Base-by-base conservation (phyloP, 2,113 vertebrate species). In the Pelusios castaneus region DNA sequence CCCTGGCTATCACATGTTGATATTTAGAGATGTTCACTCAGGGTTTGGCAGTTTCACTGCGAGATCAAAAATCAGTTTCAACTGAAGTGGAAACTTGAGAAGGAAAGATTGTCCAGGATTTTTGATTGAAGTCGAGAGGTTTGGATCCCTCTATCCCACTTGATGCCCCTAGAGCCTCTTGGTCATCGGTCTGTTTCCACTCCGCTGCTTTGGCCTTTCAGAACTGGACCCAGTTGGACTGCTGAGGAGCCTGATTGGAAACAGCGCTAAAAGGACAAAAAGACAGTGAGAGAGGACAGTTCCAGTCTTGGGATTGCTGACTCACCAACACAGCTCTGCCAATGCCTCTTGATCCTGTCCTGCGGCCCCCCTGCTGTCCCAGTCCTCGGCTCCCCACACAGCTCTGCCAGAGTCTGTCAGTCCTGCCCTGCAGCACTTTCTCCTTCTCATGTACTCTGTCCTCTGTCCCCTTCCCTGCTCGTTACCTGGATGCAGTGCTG, bases 201-300 rank as follows among this genome's bases (percentile, higher is more conserved):
- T 92, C 88, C 95, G 87, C 34, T 79, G 81, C 82, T 85, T 94
- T 77, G 56, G 89, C 79, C 73, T 87, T 93, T 98, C 98, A 99
- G 95, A 99, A 99, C 97, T 99, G 98, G 97, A 99, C 99, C 99
- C 99, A 99, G 98, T 98, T 98, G 96, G 98, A 95, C 38, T 98
- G 98, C 91, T 98, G 98, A 96, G 98, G 97, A 93, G 98, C 95
- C 90, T 98, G 97, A 96, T 97, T 98, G 55, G 98, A 97, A 95
- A 98, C 97, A 94, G 97, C 89, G 97, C 98, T 96, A 97, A 29
- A 96, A 98, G 67, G 95, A 86, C 96, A 45, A 41, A 96, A 89
- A 87, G 83, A 96, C 10, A 93, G 97, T 89, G 58, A 96, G 89
- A 94, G 80, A 58, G 94, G 38, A 88, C 31, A 91, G 54, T 75